Evolutionary conservation across 2,113 vertebrate genomes (phyloP).

Genomic region (Morone saxatilis): DNA sequence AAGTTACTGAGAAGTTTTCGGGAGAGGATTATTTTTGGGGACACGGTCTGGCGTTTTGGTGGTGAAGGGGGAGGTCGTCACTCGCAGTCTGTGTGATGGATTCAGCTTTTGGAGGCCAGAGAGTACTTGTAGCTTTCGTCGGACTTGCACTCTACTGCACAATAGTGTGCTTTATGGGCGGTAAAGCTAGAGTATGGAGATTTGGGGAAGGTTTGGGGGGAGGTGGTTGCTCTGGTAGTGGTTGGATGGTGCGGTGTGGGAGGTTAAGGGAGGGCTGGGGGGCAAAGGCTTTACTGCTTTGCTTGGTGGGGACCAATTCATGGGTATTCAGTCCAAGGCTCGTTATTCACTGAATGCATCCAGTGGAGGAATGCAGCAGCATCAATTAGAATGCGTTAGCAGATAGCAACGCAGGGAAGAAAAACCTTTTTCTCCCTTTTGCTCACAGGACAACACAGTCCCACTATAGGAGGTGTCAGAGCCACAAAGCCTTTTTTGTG

Average conservation of each 20-base stretch:
- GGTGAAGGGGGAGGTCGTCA: slow-evolving; percentile 86
- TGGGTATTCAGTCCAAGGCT: slow-evolving; percentile 87
- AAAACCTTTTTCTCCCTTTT: slow-evolving; percentile 90
- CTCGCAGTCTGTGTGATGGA: slow-evolving; percentile 98
- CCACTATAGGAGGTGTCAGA: slow-evolving; percentile 95
- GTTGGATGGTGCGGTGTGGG: slow-evolving; percentile 74
- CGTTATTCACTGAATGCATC: slow-evolving; percentile 98
- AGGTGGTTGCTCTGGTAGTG: slow-evolving; percentile 75
- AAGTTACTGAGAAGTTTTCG: slow-evolving; percentile 83
- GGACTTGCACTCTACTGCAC: too few relatives aligned
- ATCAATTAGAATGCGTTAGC: slow-evolving; percentile 99
- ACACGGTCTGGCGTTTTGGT: slow-evolving; percentile 60
- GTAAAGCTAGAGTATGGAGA: slow-evolving; percentile 90
- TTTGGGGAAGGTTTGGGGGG: slow-evolving; percentile 81
- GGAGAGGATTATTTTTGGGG: slow-evolving; percentile 80
- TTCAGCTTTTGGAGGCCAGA: slow-evolving; percentile 91
- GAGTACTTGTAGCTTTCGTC: too few relatives aligned
- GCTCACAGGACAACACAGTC: slow-evolving; percentile 91
- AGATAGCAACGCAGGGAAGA: slow-evolving; percentile 94
- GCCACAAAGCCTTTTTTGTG: slow-evolving; percentile 97
- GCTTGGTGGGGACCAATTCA: slow-evolving; percentile 87
- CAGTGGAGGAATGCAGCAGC: slow-evolving; percentile 96
- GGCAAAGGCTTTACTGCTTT: slow-evolving; percentile 87
- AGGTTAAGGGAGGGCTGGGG: slow-evolving; percentile 77
- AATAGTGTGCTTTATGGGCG: slow-evolving; percentile 98